Conservation (phyloP, 2,113 vertebrate species). For the Cichladusa arquata region DNA sequence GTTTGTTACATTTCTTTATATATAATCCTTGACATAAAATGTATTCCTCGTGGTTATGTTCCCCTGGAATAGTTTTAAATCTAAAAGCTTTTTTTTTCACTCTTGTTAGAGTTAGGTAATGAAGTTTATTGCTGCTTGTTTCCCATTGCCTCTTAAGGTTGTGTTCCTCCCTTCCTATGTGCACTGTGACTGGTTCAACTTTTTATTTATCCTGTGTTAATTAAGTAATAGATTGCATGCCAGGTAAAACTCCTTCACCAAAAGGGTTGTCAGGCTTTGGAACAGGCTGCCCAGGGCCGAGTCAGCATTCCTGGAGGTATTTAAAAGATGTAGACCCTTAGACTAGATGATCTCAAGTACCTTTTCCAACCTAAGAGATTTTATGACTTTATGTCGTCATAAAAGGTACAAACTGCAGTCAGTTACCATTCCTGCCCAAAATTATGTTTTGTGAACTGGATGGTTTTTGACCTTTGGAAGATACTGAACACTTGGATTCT, state of each 20-base stretch:
- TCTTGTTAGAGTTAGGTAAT: not conserved
- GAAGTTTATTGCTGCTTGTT: not conserved
- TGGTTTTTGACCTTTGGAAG: not conserved
- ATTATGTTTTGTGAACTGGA: not conserved
- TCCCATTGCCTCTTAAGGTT: not conserved
- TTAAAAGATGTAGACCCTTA: not conserved
- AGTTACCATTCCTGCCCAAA: not conserved
- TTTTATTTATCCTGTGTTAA: not conserved
- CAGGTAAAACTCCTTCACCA: not conserved
- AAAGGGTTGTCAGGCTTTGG: not conserved
- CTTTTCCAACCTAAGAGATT: not conserved
- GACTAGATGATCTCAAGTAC: not conserved
- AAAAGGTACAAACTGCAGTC: not conserved
- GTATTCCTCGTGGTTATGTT: not conserved
- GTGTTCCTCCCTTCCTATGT: not conserved
- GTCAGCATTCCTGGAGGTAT: not conserved
- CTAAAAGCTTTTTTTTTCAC: not conserved
- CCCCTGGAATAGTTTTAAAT: not conserved
- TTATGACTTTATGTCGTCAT: not conserved
- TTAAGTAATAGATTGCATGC: not conserved
- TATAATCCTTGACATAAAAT: not conserved
- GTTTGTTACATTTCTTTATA: not conserved
- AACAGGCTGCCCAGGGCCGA: not conserved
- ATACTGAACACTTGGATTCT: not conserved
- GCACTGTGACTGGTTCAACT: fast-evolving